Percentiles rank a stretch among this genome's conserved stretches.
Evolutionary conservation across 1,140 invertebrate genomes (phyloP).

Genomic region (Bombus huntii): DNA sequence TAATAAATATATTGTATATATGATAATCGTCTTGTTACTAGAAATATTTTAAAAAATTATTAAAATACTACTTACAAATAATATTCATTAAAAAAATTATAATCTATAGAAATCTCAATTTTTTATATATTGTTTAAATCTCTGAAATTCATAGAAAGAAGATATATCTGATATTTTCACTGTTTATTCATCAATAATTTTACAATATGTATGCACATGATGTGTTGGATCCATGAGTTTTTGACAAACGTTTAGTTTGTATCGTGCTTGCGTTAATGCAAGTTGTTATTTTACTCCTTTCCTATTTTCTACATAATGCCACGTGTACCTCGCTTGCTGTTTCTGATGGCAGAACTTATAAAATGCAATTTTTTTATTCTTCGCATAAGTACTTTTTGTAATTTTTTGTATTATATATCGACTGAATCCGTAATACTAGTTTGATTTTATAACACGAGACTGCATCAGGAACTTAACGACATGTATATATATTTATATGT

Average conservation of each 20-base stretch:
- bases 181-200: slow-evolving; percentile 81
- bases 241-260: slow-evolving; percentile 68
- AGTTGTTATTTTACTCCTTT: slow-evolving; percentile 58
- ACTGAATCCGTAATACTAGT: slow-evolving; percentile 75
- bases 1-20: slow-evolving; percentile 65
- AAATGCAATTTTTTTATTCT: slow-evolving; percentile 64
- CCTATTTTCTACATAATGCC: slow-evolving; percentile 69
- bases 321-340: slow-evolving; percentile 64
- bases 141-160: slow-evolving; percentile 57
- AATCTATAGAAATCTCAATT: slow-evolving; percentile 4
- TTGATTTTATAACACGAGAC: slow-evolving; percentile 80
- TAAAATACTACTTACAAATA: neutral
- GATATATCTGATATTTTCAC: slow-evolving; percentile 75
- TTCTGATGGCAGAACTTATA: slow-evolving; percentile 73
- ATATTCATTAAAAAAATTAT: slow-evolving; percentile 16
- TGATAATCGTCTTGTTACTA: slow-evolving; percentile 12
- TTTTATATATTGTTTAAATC: neutral
- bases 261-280: slow-evolving; percentile 65
- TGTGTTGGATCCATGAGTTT: slow-evolving; percentile 71
- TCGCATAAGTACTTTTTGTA: slow-evolving; percentile 53
- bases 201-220: slow-evolving; percentile 78
- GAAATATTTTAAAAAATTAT: slow-evolving; percentile 10
- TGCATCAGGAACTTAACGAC: slow-evolving; percentile 79
- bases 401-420: slow-evolving; percentile 62
- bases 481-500: slow-evolving; percentile 70